Base-by-base conservation (phyloP, 2,113 vertebrate species). In the Isichthys henryi region DNA sequence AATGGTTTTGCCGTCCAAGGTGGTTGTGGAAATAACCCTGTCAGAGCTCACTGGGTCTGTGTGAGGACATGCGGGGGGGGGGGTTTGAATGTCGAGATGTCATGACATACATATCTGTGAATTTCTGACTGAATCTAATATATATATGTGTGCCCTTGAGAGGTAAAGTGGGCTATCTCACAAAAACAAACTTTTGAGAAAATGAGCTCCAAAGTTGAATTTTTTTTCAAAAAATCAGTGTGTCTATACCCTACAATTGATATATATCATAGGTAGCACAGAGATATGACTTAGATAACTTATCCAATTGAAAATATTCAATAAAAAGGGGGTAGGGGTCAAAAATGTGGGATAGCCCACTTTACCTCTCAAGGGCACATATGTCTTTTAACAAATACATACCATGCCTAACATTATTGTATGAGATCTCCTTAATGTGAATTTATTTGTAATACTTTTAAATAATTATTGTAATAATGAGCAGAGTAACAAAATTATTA, bases 41-140 rank as follows among this genome's bases (percentile, higher is more conserved):
- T 94, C 94, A 2, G 94, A 88, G 7, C 92, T 94, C 52, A 94
- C 91, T 0, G 93, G 92, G 88, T 95, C 94, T 95, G 48, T 2
- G 45, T 52, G 90, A 23, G 83, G 3, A 77, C 21, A 74, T 9
- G 10, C 52, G 58, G 31, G 31, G 19, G 74, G 27, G 62, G n/a
- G n/a, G n/a, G n/a, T n/a, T n/a, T 27, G n/a, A 70, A 31, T 58
- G 23, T 2, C 6, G 2, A 23, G 53, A 58, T 58, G 21, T 58
- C 9, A 58, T 58, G 53, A 23, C 53, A 66, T 66, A 27, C 3
- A 66, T 66, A 62, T 62, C n/a, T 52, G 50, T 52, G 17, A 1
- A 53, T 66, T 66, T 66, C 5, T 27, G 58, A 10, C 58, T n/a
- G n/a, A 66, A n/a, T 66, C 23, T n/a, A 62, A n/a, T n/a, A 10